Conservation (phyloP, 2,113 vertebrate species). For the Vulpes lagopus region DNA sequence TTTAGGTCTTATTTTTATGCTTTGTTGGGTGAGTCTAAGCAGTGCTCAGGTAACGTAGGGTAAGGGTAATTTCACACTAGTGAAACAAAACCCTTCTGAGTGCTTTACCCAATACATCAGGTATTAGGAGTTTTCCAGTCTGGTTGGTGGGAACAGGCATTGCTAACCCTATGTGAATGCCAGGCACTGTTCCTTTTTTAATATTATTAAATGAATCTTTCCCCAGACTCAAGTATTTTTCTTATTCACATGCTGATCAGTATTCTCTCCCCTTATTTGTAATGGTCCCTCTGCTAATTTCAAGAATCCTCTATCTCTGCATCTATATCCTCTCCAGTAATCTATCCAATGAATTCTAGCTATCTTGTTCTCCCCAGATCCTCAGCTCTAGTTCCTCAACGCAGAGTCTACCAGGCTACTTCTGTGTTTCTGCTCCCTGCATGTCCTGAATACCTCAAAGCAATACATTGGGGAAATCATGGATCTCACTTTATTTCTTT, state of each 20-base stretch:
- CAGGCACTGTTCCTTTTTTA: background rate
- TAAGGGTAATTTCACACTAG: background rate
- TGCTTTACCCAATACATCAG: background rate
- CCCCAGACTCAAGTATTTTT: background rate
- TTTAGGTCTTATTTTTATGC: background rate
- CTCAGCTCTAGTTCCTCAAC: background rate
- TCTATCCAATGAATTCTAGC: background rate
- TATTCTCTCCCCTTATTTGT: background rate
- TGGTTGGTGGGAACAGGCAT: background rate
- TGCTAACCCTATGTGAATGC: background rate
- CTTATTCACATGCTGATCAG: background rate
- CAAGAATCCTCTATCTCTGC: background rate
- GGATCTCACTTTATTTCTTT: background rate
- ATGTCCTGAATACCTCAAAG: background rate
- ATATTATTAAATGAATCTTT: background rate
- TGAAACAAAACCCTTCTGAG: background rate
- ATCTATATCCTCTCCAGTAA: background rate
- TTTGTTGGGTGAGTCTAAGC: background rate
- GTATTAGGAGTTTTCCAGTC: constrained; percentile 8
- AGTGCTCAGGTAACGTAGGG: background rate
- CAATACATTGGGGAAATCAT: background rate
- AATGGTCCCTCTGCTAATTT: background rate
- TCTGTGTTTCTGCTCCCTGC: background rate
- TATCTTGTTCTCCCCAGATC: background rate
- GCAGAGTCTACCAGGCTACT: background rate